These are phyloP conservation scores for Vulpes ferrilata DNA, from an alignment of 2,113 vertebrate genomes.

Conservation along the genomic window DNA sequence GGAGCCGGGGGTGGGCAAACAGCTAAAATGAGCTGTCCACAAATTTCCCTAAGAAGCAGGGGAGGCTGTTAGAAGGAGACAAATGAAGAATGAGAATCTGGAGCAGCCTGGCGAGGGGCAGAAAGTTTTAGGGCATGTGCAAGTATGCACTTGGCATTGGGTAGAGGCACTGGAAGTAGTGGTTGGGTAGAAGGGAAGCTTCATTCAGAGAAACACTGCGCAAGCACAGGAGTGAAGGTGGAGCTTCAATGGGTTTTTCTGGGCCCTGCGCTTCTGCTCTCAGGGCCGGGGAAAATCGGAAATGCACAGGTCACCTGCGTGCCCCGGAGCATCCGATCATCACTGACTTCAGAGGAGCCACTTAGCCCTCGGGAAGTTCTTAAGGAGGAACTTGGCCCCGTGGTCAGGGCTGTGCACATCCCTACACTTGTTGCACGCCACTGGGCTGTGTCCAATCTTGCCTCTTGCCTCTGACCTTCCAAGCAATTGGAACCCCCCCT, in stretches of 20 bases:
- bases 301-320: not conserved
- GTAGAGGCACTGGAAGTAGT: not conserved
- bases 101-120: not conserved
- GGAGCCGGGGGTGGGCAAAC: not conserved
- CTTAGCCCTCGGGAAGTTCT: not conserved
- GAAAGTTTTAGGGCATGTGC: not conserved
- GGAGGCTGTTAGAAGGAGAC: not conserved
- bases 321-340: not conserved
- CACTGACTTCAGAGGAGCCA: not conserved
- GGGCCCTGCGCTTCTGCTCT: not conserved
- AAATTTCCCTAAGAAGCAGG: not conserved
- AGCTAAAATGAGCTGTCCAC: not conserved
- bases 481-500: too few relatives aligned
- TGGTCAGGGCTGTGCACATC: rapidly evolving
- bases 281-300: not conserved
- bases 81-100: not conserved
- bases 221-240: not conserved
- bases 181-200: not conserved
- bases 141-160: not conserved
- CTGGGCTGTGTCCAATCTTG: not conserved
- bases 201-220: not conserved
- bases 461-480: not conserved
- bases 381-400: not conserved
- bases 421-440: rapidly evolving
- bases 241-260: not conserved